Evolutionary conservation across 2,888 invertebrate species (phyloP), one percentile per base, ranked within the genome.

Genomic region (Polymixis lichenea): DNA sequence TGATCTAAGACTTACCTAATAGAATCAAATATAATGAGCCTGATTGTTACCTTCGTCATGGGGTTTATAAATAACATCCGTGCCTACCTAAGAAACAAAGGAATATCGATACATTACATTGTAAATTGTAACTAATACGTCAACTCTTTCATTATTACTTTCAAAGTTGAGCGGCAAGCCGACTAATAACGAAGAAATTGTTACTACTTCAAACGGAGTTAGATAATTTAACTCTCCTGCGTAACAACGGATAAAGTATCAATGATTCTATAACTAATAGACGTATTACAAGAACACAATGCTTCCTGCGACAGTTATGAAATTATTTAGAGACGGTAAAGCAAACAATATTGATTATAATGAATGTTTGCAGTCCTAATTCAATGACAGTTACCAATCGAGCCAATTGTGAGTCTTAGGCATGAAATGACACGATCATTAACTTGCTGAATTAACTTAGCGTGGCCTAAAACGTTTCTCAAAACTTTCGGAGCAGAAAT

Each of bases 321-420:
- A 72, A 79, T 73, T 88, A 84, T 89, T 89, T 89, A 88, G 81
- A 77, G 70, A 80, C 62, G 58, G 69, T 75, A 82, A 81, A 82
- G 67, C 84, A 89, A 88, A 89, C 89, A 88, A 64, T 82, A 87
- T 82, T 84, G 87, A 88, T 87, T 88, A 85, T 90, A 90, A 90
- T 89, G 83, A 85, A 88, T 89, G 91, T 89, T 89, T 89, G 90
- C 83, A 84, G 83, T 82, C 88, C 87, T 91, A 92, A 93, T 92
- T 91, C 87, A 90, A 93, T 92, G 89, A 90, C 84, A 82, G 87
- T 81, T 71, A 82, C 87, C 91, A 92, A 92, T 92, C 80, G 77
- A 90, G 84, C 76, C 92, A 92, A 93, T 93, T 92, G 92, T 86
- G 83, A 65, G 77, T 56, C 78, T 86, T 73, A 77, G 51, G 62